Base-by-base conservation (phyloP, 2,113 vertebrate species). In the Zingel zingel region DNA sequence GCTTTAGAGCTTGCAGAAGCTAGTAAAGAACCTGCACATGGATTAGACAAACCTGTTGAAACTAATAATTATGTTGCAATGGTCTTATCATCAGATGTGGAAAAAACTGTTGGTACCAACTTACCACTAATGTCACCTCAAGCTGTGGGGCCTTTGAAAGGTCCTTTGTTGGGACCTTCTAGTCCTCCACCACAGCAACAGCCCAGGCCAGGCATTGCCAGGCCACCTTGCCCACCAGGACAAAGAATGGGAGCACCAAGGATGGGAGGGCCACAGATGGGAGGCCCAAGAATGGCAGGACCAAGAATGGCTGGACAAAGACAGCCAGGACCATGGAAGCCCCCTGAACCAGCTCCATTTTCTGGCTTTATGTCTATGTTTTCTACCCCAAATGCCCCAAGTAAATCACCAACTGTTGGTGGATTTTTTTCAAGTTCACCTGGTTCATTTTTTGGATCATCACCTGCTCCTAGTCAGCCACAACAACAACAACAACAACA, bases 291-390 rank as follows among this genome's bases (percentile, higher is more conserved):
- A 33, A 88, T 79, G 74, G 27, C 15, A 3, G 78, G 88, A 1
- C 89, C 86, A 59, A 83, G 87, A 70, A 88, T 90, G 66, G 89
- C 91, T 79, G 95, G 87, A 61, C 88, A 88, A 57, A 86, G 90
- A 65, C 86, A 89, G 80, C 62, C 83, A 74, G 81, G 86, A 36
- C 88, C 77, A 85, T 94, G 95, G 64, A 95, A 87, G 65, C 87
- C 94, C 39, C 84, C 95, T 62, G 95, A 96, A 64, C 85, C 92
- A 81, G 95, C 97, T 93, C 93, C 96, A 75, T 96, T 99, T 94
- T 98, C 97, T 86, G 97, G 96, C 30, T 98, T 99, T 70, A 96
- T 99, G 94, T 97, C 96, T 54, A 99, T 99, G 93, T 97, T 97
- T 86, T 96, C 96, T 78, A 88, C 90, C 11, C 88, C 94, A 74